phyloP scores from a whole-genome alignment of 92 coral and sea anemone genomes.

The Porites evermanni region DNA sequence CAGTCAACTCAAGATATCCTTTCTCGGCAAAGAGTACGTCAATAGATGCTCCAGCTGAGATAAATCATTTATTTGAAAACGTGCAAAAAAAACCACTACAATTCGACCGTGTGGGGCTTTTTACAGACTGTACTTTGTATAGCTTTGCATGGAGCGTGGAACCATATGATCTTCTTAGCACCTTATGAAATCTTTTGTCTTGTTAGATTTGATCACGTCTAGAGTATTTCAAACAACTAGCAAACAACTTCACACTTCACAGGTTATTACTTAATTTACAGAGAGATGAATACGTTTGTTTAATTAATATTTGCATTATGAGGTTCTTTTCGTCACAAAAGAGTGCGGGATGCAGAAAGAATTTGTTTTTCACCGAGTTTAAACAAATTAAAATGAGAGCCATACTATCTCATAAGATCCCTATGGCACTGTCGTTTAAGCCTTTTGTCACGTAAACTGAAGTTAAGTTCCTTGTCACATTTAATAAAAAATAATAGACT shows the following conservation, averaged over 20 bases:
- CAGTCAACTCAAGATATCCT: too few species aligned
- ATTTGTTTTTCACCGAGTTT: background rate
- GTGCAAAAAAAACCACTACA: background rate
- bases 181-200: background rate
- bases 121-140: background rate
- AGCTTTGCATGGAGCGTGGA: background rate
- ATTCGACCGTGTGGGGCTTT: background rate
- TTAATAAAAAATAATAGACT: too few species aligned
- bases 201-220: background rate
- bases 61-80: background rate
- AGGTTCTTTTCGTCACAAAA: background rate
- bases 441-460: too few species aligned
- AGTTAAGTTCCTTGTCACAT: background rate
- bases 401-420: background rate
- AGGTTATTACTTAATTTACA: slow-evolving; percentile 16
- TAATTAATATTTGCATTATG: slow-evolving; percentile 28
- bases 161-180: background rate
- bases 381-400: background rate
- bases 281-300: background rate
- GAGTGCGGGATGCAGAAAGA: slow-evolving; percentile 12
- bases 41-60: background rate
- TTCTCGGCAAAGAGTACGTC: too few species aligned
- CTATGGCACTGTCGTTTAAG: background rate
- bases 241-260: slow-evolving; percentile 36
- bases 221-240: background rate